Evolutionary conservation across 2,797 vertebrate species (phyloP).

Genomic region (Hirundo rustica): DNA sequence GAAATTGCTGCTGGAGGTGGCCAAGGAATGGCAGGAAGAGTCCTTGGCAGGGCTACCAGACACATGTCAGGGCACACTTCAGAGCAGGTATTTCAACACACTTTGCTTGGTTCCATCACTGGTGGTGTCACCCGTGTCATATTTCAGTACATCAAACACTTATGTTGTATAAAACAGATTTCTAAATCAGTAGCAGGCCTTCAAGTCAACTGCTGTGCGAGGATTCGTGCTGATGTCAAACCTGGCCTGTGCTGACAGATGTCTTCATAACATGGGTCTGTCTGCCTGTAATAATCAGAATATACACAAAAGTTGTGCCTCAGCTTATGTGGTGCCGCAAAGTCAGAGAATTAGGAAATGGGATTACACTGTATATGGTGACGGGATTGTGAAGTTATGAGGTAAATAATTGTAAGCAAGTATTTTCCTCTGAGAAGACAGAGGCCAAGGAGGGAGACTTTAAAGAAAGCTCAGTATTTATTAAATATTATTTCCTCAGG

Average conservation of each 20-base stretch:
- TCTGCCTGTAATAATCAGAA: neutral
- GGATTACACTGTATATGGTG: neutral
- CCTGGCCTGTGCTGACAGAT: neutral
- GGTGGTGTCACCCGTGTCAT: neutral
- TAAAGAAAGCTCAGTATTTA: neutral
- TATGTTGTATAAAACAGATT: neutral
- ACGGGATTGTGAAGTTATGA: neutral
- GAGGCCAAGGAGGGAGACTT: neutral
- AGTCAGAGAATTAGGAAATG: neutral
- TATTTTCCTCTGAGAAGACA: neutral
- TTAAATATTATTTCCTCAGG: slow-evolving; percentile 10
- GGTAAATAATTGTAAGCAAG: neutral
- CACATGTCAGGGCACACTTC: neutral
- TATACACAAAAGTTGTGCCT: neutral
- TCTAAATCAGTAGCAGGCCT: neutral
- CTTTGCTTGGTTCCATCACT: neutral
- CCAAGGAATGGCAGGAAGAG: neutral
- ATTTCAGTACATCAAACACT: neutral
- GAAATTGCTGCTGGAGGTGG: neutral
- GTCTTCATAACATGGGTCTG: neutral
- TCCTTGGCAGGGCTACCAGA: neutral
- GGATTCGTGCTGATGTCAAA: neutral
- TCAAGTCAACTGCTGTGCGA: neutral
- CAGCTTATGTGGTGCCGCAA: neutral
- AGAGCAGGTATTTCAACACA: neutral